Evolutionary conservation across 2,113 vertebrate species (phyloP), one percentile per base, ranked within the genome.

Genomic region (Serinus canaria): DNA sequence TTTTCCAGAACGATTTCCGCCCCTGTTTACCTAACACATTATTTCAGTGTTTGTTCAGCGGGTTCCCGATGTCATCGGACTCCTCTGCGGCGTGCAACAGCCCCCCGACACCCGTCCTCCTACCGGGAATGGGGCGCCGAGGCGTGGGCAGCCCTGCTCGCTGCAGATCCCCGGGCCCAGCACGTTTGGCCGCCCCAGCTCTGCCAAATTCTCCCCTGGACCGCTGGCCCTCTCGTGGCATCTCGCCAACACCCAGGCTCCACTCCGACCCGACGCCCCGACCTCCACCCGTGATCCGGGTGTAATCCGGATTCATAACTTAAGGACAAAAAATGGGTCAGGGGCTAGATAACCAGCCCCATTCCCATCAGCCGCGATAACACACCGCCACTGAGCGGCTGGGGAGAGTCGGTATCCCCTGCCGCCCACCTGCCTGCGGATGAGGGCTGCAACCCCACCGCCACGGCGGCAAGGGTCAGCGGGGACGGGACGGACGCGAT

Each of bases 1-100:
- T 96, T 95, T 97, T 97, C 96, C 90, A 94, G 96, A 97, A 95
- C 6, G 17, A 53, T 83, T 96, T 94, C 94, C 52, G 15, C 82
- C 95, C 70, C 93, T 95, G 95, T 97, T 96, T 96, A 96, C 95
- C 94, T 93, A 94, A 73, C 87, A 88, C 87, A 18, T 67, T 79
- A 92, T 94, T 94, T 83, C 87, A 52, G 78, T 69, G 90, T 96
- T 97, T 95, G 91, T 58, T 96, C 91, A 87, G 75, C 1, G 49
- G 37, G 87, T 74, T 95, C 83, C 93, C 47, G 15, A 31, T 83
- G 67, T 68, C 93, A 75, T 64, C 7, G 13, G 83, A 81, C 86
- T 87, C 83, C 81, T 68, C 55, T 6, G 24, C 13, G 4, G 52
- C 3, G 3, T 15, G 52, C 56, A 15, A 8, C 74, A 47, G 84